phyloP scores from a whole-genome alignment of 1,140 invertebrate genomes.

The Melipona quadrifasciata region DNA sequence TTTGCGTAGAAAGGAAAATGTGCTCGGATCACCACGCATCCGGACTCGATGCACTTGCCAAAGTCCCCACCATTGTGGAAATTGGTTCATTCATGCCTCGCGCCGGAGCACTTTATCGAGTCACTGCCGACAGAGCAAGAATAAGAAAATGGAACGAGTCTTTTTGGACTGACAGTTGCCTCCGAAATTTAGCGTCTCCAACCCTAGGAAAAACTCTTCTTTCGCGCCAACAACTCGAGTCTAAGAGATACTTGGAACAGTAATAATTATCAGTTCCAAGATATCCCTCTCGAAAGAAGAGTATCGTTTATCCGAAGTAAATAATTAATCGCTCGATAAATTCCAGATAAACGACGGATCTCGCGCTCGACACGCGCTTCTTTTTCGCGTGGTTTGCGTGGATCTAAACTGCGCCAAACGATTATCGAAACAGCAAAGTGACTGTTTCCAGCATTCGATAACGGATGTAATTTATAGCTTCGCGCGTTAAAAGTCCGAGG shows the following conservation, averaged over 20 bases:
- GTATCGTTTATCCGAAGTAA: background rate
- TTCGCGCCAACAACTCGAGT: background rate
- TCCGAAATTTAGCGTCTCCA: too few species aligned
- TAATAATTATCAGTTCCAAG: background rate
- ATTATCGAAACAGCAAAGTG: too few species aligned
- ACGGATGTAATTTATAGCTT: too few species aligned
- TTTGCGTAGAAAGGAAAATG: constrained; percentile 53
- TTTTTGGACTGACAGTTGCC: too few species aligned
- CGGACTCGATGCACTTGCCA: constrained; percentile 62
- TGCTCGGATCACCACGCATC: constrained; percentile 40
- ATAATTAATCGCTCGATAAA: background rate
- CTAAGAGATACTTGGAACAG: background rate
- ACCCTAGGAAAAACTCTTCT: too few species aligned
- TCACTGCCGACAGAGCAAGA: constrained; percentile 29
- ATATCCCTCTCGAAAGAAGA: background rate
- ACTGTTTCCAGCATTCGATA: too few species aligned
- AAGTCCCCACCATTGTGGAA: constrained; percentile 65
- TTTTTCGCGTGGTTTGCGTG: background rate
- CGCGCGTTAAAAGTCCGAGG: too few species aligned
- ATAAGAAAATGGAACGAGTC: constrained; percentile 16
- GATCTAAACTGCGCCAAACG: too few species aligned
- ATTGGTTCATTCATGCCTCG: constrained; percentile 66
- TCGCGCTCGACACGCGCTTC: background rate
- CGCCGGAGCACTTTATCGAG: constrained; percentile 48
- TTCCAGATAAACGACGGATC: background rate